phyloP scores from a whole-genome alignment of 1,140 invertebrate genomes.

The Tetragnatha versicolor region DNA sequence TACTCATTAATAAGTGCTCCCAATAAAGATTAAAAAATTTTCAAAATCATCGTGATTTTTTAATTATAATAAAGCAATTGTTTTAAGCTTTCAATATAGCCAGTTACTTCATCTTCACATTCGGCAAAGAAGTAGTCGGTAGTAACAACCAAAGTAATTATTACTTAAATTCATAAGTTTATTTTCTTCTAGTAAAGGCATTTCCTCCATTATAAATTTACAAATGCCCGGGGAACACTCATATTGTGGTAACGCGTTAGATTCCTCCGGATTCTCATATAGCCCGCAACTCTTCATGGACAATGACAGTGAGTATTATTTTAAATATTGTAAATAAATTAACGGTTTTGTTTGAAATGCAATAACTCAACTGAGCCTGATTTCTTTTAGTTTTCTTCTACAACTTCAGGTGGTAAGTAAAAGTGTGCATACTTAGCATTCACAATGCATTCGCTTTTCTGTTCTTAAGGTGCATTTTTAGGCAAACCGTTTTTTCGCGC shows the following conservation, averaged over 20 bases:
- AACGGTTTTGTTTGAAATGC: conserved; percentile 9
- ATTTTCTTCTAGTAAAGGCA: conserved; percentile 72
- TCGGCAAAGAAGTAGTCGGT: no score
- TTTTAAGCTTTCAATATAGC: no score
- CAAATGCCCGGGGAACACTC: conserved; percentile 85
- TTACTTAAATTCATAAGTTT: background rate
- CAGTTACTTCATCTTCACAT: no score
- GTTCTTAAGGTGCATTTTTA: background rate
- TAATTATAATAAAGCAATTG: no score
- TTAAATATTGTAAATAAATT: background rate
- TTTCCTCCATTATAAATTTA: conserved; percentile 83
- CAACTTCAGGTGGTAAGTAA: conserved; percentile 74
- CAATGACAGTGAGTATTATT: conserved; percentile 75
- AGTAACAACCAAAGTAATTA: no score
- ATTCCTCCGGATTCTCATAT: conserved; percentile 78
- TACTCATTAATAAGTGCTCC: no score
- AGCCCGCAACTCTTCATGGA: conserved; percentile 83
- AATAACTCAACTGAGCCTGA: no score
- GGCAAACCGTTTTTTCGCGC: background rate
- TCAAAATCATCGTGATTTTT: no score
- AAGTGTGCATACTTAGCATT: no score
- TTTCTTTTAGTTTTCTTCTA: conserved; percentile 78
- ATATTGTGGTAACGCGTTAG: conserved; percentile 76
- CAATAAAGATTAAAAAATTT: no score
- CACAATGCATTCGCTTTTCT: background rate